Evolutionary conservation across 1,140 invertebrate genomes (phyloP), one percentile per base, ranked within the genome.

Genomic region (Adoxophyes honmai): DNA sequence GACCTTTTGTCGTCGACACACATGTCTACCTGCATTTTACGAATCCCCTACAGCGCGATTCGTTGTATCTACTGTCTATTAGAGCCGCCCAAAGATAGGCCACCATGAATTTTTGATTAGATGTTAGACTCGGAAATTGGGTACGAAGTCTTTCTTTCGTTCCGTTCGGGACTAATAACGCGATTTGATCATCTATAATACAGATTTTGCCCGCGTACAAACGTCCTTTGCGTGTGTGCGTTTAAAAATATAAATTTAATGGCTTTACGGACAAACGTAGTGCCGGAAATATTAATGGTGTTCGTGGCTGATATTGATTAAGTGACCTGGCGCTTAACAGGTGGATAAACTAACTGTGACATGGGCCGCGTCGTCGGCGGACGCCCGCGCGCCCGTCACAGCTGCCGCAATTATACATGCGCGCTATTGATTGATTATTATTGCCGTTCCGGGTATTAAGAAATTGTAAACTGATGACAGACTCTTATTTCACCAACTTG

Each of bases 271-370:
- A 28, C 21, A 28, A 48, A 48, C 21, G 21, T 11, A 36, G 16
- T 48, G 10, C 42, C 42, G n/a, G 42, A 28, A 21, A 14, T 48
- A 48, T 48, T 48, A 21, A 33, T 48, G 28, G 42, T 18, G 18
- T 5, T 18, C 16, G 42, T 48, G 28, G 42, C 21, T 48, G 42
- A 48, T 48, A 48, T 48, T 14, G 42, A 48, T 48, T 48, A 48
- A 48, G 28, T 33, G 42, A 48, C 42, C 42, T 16, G 7, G 7
- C 18, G 42, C 42, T 33, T 33, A 48, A 48, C 42, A 15, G 42
- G 16, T 48, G 42, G 42, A 48, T 48, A 48, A 48, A 48, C 42
- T 48, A 48, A 21, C 14, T 11, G 42, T 48, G 42, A 48, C 42
- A 33, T 11, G 42, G 42, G 42, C 21, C 42, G 18, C 42, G 42